Percentiles rank a stretch among this genome's conserved stretches.
Conservation (phyloP, 2,797 vertebrate species). For the Kryptopterus vitreolus region DNA sequence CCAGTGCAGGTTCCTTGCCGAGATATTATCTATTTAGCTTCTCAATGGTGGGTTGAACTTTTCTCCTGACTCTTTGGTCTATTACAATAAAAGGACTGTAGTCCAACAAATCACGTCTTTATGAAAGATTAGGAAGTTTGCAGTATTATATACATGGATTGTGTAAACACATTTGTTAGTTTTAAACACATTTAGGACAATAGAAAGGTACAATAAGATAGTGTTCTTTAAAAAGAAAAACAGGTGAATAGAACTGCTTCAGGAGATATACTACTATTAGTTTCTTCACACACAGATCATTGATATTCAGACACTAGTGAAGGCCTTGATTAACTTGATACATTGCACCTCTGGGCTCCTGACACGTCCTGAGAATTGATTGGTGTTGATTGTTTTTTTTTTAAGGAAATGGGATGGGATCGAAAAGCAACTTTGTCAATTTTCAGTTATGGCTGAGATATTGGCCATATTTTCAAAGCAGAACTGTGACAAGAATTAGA, state of each 20-base stretch:
- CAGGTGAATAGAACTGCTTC: not conserved
- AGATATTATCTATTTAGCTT: not conserved
- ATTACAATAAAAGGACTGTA: not conserved
- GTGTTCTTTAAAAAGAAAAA: not conserved
- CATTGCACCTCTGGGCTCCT: not conserved
- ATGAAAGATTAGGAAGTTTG: not conserved
- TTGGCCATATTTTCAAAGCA: conserved; percentile 13
- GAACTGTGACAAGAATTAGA: not conserved
- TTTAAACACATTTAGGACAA: no score
- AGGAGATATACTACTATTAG: not conserved
- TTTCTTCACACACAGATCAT: not conserved
- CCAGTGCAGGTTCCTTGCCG: conserved; percentile 19
- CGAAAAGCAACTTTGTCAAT: not conserved
- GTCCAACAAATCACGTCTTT: not conserved
- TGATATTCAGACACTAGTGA: not conserved
- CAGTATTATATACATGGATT: no score
- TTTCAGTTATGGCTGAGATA: not conserved
- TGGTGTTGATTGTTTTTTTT: not conserved
- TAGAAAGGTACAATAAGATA: not conserved
- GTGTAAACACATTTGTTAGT: not conserved
- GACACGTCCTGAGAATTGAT: not conserved
- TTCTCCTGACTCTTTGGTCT: not conserved
- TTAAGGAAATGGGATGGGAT: not conserved
- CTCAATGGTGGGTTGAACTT: not conserved
- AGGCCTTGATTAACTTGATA: not conserved